These are phyloP conservation scores for Patella caerulea DNA, from an alignment of 2,888 invertebrate genomes.

Conservation along the genomic window DNA sequence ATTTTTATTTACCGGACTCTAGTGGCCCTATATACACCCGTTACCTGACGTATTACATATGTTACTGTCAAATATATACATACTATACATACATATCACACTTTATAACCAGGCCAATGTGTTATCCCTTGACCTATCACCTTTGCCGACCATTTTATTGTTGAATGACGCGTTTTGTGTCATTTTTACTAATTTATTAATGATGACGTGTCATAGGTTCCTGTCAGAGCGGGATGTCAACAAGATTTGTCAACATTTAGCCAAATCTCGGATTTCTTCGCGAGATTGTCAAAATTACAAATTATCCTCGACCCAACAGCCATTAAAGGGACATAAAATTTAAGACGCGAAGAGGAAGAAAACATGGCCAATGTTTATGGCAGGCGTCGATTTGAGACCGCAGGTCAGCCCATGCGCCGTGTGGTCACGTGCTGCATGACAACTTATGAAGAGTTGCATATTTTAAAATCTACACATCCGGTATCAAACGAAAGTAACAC, in stretches of 20 bases:
- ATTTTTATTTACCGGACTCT: no score
- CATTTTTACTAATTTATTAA: conserved; percentile 24
- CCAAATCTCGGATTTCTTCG: neutral
- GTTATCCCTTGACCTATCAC: conserved; percentile 4
- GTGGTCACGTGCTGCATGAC: no score
- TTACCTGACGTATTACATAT: neutral
- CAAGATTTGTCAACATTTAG: neutral
- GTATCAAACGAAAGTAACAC: no score
- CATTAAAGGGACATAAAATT: neutral
- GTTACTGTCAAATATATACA: neutral
- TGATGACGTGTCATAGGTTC: conserved; percentile 15
- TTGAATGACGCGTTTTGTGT: conserved; percentile 16
- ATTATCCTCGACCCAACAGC: neutral
- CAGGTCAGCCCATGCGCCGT: no score
- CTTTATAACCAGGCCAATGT: neutral
- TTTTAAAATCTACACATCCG: no score
- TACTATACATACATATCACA: conserved; percentile 7
- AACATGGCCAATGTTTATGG: neutral
- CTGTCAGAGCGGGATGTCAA: neutral
- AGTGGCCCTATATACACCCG: no score
- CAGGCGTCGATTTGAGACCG: no score
- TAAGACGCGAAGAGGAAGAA: neutral
- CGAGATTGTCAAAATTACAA: neutral
- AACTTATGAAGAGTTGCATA: no score
- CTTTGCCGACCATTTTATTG: conserved; percentile 6